These are phyloP conservation scores for Meiosimyza platycephala DNA, from an alignment of 2,888 invertebrate genomes.

Conservation along the genomic window DNA sequence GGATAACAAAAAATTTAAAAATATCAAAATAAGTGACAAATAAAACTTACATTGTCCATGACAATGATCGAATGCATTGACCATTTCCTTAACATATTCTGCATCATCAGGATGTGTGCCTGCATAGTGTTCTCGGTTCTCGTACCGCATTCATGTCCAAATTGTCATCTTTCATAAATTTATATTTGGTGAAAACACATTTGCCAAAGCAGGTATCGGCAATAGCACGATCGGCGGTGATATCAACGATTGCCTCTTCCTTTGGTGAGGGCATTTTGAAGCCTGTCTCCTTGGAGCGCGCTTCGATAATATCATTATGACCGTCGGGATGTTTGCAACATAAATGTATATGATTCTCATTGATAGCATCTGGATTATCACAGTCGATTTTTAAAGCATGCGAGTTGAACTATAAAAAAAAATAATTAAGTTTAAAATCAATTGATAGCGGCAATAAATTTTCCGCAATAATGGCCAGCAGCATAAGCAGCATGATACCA, in stretches of 20 bases:
- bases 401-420: not conserved
- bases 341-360: constrained; percentile 54
- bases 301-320: constrained; percentile 51
- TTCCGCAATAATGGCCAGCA: too few species aligned
- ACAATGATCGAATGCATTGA: constrained; percentile 57
- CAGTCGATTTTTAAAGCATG: constrained; percentile 50
- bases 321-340: constrained; percentile 59
- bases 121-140: constrained; percentile 41
- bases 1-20: not conserved
- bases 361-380: constrained; percentile 48
- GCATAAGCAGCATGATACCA: too few species aligned
- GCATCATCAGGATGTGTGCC: constrained; percentile 45
- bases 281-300: constrained; percentile 51
- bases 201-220: constrained; percentile 53
- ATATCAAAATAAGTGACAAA: not conserved
- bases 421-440: not conserved
- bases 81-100: constrained; percentile 56
- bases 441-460: too few species aligned
- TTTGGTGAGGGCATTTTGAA: constrained; percentile 47
- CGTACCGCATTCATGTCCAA: constrained; percentile 53
- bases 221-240: constrained; percentile 52
- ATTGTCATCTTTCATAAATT: constrained; percentile 46
- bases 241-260: constrained; percentile 54
- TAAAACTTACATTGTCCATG: constrained; percentile 49
- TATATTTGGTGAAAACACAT: constrained; percentile 50